Percentiles rank a stretch among this genome's conserved stretches.
phyloP scores from a whole-genome alignment of 2,888 invertebrate genomes.

The Callosobruchus maculatus region DNA sequence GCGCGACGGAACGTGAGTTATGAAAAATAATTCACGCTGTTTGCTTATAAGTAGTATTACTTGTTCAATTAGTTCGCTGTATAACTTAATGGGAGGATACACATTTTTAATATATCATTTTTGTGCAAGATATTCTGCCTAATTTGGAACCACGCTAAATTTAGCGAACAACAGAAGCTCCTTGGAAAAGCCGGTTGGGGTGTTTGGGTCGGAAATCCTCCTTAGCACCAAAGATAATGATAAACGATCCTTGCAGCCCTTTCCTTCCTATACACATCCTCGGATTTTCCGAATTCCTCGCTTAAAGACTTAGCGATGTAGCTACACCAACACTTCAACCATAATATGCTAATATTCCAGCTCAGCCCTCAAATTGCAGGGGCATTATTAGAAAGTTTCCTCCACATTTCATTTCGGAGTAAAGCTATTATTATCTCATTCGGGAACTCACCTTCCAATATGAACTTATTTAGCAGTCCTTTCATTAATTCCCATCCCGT shows the following conservation, averaged over 20 bases:
- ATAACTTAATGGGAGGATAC: too few relatives aligned
- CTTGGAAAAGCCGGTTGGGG: neutral
- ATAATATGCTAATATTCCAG: neutral
- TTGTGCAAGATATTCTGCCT: neutral
- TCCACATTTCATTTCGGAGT: neutral
- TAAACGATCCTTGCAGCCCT: neutral
- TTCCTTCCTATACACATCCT: neutral
- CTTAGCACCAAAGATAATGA: neutral
- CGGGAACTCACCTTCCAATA: neutral
- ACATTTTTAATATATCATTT: neutral
- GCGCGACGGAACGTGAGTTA: too few relatives aligned
- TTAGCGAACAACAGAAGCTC: neutral
- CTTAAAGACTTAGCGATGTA: neutral
- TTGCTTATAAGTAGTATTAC: too few relatives aligned
- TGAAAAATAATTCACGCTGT: too few relatives aligned
- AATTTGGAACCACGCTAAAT: neutral
- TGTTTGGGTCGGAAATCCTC: neutral
- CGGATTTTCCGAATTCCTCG: neutral
- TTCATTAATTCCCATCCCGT: neutral
- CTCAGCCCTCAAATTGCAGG: neutral
- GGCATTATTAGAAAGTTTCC: neutral
- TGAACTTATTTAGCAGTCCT: neutral
- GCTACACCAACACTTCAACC: neutral
- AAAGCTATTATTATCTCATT: too few relatives aligned
- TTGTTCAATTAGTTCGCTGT: too few relatives aligned